phyloP scores from a whole-genome alignment of 2,113 vertebrate species.

The Pseudopodoces humilis region DNA sequence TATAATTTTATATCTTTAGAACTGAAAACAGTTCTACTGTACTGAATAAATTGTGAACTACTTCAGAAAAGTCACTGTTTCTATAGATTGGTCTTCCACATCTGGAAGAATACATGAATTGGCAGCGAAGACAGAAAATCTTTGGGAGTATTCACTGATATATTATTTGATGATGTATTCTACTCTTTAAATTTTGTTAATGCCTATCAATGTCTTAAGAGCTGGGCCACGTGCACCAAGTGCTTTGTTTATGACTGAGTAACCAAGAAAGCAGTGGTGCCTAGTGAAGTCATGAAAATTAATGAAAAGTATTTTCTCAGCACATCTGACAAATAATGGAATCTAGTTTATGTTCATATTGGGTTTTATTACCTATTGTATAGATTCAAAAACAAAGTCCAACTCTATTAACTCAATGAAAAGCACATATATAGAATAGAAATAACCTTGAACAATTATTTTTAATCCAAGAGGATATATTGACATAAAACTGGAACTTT shows the following conservation, averaged over 20 bases:
- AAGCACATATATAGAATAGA: not conserved
- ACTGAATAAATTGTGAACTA: not conserved
- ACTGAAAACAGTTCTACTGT: not conserved
- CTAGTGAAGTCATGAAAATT: not conserved
- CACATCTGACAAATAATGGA: not conserved
- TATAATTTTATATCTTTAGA: not conserved
- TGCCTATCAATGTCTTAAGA: not conserved
- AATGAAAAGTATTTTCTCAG: not conserved
- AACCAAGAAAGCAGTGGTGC: constrained; percentile 8
- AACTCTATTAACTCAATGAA: not conserved
- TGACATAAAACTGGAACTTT: not conserved
- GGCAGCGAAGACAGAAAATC: not conserved
- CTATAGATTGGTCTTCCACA: not conserved
- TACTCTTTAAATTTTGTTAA: constrained; percentile 10
- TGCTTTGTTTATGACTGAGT: not conserved
- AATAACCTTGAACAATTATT: not conserved
- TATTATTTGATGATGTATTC: constrained; percentile 8
- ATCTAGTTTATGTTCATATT: not conserved
- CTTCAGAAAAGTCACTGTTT: not conserved
- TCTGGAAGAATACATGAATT: not conserved
- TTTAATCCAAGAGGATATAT: not conserved
- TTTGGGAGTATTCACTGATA: not conserved
- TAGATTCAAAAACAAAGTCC: constrained; percentile 1
- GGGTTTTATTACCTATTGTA: not conserved
- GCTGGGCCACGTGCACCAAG: not conserved